phyloP scores from a whole-genome alignment of 2,797 vertebrate genomes.

The Squalus acanthias region DNA sequence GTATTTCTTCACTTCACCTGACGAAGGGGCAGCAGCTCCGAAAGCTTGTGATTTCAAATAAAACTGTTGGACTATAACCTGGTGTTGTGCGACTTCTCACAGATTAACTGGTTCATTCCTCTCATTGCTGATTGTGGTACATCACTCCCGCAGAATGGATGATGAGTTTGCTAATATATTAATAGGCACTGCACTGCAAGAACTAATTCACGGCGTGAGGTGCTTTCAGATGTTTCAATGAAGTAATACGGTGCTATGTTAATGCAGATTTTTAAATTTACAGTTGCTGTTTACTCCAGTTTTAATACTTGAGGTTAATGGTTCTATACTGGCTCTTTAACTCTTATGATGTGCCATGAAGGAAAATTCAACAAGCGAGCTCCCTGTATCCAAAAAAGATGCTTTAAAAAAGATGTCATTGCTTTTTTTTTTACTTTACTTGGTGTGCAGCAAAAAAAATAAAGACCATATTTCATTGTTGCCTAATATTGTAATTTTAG shows the following conservation, averaged over 20 bases:
- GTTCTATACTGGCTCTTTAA: background rate
- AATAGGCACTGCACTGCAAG: background rate
- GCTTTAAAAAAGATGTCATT: background rate
- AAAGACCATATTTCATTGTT: background rate
- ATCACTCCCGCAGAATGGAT: background rate
- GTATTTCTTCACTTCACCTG: too few species aligned
- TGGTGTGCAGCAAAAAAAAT: background rate
- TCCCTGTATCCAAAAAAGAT: background rate
- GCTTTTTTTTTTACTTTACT: background rate
- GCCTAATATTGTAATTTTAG: background rate
- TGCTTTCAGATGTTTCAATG: background rate
- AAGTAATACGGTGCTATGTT: background rate
- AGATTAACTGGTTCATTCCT: background rate
- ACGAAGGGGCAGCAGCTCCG: too few species aligned
- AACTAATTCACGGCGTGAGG: background rate
- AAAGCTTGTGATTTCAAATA: too few species aligned
- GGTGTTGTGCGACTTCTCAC: too few species aligned
- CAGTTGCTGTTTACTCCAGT: background rate
- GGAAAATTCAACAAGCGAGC: background rate
- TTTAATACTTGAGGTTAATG: background rate
- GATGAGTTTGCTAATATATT: background rate
- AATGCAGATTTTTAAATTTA: background rate
- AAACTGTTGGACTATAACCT: too few species aligned
- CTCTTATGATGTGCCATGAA: background rate
- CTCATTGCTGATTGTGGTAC: background rate